Evolutionary conservation across 2,113 vertebrate genomes (phyloP), one percentile per base, ranked within the genome.

Genomic region (Bujurquina vittata): DNA sequence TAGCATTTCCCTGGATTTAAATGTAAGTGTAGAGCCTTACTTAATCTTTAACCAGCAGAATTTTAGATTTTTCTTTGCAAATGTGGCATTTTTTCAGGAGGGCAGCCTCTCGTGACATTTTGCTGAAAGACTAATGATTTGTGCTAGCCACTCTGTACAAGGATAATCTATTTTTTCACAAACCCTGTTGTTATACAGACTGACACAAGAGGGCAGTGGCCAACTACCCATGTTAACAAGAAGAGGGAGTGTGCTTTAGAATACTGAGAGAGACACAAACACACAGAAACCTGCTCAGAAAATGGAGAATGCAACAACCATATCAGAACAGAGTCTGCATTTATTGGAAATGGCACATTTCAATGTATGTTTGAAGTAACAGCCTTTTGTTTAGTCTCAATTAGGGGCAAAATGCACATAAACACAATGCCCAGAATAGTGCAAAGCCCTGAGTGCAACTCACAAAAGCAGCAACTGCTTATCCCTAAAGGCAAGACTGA

Each of bases 171-270:
- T 43, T 77, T 33, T n/a, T 1, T 75, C 2, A 10, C 1, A 65
- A 54, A 59, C 58, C 18, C 10, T 83, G 86, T 75, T 61, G 67
- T 77, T 76, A n/a, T 12, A 31, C 18, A 18, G 8, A 18, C 22
- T 10, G 79, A 62, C 93, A 87, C 81, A 29, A 84, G 90, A 43
- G 87, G 93, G 89, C 87, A 86, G 79, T 84, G 62, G 22, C n/a
- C n/a, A 75, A 77, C 72, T 74, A 35, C 46, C 14, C 10, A 72
- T 31, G 37, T 33, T 9, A 5, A 35, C 12, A 84, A n/a, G 3
- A 76, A 61, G 40, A 35, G 0, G 15, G 17, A 43, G 11, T 20
- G 9, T 18, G 18, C 33, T 65, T 65, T 6, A 31, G 65, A 69
- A 69, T 69, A 37, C 10, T 62, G 23, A 69, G 12, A 46, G 5